Conservation (phyloP, 1,140 invertebrate species). For the Ceratosolen fusciceps region DNA sequence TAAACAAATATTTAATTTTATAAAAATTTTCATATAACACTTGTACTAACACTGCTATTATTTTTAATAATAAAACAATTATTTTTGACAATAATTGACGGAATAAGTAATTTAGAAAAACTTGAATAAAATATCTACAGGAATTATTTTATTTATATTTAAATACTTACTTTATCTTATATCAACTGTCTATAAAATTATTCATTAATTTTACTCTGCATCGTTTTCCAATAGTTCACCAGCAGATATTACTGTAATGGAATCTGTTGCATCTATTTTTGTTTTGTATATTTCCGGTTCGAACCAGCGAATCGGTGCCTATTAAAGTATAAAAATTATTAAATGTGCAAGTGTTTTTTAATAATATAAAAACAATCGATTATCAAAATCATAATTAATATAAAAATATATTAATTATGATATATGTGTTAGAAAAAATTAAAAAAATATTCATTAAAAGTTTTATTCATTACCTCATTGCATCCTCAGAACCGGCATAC, state of each 20-base stretch:
- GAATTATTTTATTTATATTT: too few species aligned
- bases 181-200: slow-evolving; percentile 8
- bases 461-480: slow-evolving; percentile 57
- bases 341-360: too few species aligned
- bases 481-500: slow-evolving; percentile 61
- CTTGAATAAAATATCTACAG: not conserved
- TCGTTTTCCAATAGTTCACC: slow-evolving; percentile 63
- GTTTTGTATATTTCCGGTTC: slow-evolving; percentile 70
- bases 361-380: too few species aligned
- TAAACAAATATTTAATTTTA: too few species aligned
- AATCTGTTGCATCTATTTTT: slow-evolving; percentile 66
- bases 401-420: not conserved
- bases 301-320: slow-evolving; percentile 72
- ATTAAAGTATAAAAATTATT: slow-evolving; percentile 40
- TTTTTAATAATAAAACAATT: too few species aligned
- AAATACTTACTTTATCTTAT: slow-evolving; percentile 21
- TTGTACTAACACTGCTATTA: too few species aligned
- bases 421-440: not conserved
- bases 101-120: not conserved
- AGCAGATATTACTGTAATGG: slow-evolving; percentile 64
- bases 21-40: too few species aligned
- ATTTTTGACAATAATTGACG: too few species aligned
- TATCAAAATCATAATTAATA: too few species aligned
- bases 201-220: slow-evolving; percentile 59
- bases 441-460: not conserved